Evolutionary conservation across 2,113 vertebrate genomes (phyloP), one percentile per base, ranked within the genome.

Genomic region (Aythya baeri): DNA sequence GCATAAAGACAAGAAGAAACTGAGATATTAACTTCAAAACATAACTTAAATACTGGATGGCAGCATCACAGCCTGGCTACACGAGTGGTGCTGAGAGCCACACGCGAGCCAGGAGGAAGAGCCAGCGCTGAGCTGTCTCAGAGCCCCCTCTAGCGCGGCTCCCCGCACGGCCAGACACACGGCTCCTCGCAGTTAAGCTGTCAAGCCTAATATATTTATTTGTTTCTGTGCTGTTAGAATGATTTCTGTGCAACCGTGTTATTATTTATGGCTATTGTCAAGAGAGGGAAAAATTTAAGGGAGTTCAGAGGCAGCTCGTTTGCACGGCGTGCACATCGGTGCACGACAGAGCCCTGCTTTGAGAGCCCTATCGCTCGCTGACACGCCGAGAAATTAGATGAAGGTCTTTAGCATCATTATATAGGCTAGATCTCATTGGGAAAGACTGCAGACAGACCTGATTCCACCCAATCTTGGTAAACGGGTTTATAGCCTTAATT

Each of bases 121-220:
- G 55, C 66, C 3, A 38, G 78, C 15, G 38, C 83, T 89, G 86
- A 3, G 83, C 84, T 87, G 71, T 27, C 43, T 4, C 57, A 68
- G 65, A 96, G 96, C 94, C 89, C 96, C 97, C 91, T 90, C 97
- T 92, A 95, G 90, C 52, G 93, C 78, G n/a, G 62, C 21, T 68
- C n/a, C 50, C 50, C 23, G 50, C 50, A 26, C 23, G 6, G 36
- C 70, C 32, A 4, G 72, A n/a, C 83, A 29, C 84, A 81, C 62
- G 83, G 82, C 91, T 59, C 43, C 1, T 36, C 27, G 62, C 82
- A 78, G 88, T 74, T 87, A 81, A 91, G 93, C 96, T 95, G 91
- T 94, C 95, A 94, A 84, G 29, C 82, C 86, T 82, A 81, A 94
- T 95, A 66, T 79, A 82, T 86, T 97, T 90, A 91, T 82, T 86